Evolutionary conservation across 2,113 vertebrate genomes (phyloP).

Genomic region (Campylomormyrus numenius): DNA sequence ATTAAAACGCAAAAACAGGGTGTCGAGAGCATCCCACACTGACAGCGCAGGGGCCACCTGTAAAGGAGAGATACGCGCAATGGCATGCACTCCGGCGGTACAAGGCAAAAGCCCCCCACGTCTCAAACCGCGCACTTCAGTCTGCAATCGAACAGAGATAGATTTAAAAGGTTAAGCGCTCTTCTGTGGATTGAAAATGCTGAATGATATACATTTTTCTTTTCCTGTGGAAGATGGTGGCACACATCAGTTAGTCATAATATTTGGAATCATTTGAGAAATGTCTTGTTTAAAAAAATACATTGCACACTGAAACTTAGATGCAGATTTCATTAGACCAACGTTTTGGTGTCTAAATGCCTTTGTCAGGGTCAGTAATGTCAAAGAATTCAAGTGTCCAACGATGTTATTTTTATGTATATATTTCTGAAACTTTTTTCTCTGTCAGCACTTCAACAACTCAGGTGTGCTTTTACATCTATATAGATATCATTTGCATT

Average conservation of each 20-base stretch:
- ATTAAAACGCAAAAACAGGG: not conserved
- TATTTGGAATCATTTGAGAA: not conserved
- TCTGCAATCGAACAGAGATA: not conserved
- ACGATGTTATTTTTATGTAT: not conserved
- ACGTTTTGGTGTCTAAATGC: not conserved
- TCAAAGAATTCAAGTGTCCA: not conserved
- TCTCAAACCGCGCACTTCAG: not conserved
- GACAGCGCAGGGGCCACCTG: not conserved
- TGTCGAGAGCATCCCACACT: not conserved
- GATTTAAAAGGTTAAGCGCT: not conserved
- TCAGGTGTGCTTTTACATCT: not conserved
- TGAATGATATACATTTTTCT: not conserved
- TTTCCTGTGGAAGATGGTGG: not conserved
- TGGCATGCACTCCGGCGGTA: not conserved
- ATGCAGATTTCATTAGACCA: not conserved
- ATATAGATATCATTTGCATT: not conserved
- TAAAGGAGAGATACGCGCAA: not conserved
- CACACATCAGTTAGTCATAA: not conserved
- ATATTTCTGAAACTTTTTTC: not conserved
- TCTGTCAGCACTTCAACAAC: not conserved
- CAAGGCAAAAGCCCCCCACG: not conserved
- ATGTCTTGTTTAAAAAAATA: not conserved
- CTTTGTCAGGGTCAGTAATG: not conserved
- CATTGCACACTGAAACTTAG: not conserved
- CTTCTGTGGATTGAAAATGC: not conserved